Percentiles rank a stretch among this genome's conserved stretches.
phyloP scores from a whole-genome alignment of 1,140 invertebrate genomes.

The Drosophila trapezifrons region DNA sequence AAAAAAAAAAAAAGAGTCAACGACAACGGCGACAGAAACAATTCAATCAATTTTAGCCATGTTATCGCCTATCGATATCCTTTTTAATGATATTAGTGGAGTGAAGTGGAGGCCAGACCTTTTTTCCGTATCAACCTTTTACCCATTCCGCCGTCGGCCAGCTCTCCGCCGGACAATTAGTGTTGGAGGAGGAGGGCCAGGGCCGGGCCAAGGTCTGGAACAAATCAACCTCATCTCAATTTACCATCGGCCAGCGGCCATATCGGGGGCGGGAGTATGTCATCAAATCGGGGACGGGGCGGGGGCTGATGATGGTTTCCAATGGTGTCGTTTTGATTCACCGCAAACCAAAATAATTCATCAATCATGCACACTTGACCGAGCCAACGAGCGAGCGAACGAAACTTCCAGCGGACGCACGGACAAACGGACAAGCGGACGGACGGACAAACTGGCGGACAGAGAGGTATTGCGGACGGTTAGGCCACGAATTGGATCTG shows the following conservation, averaged over 20 bases:
- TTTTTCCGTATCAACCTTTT: constrained; percentile 53
- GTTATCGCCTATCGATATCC: constrained; percentile 80
- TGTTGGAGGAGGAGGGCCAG: constrained; percentile 2
- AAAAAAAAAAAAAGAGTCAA: constrained; percentile 40
- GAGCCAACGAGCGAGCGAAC: constrained; percentile 28
- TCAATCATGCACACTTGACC: constrained; percentile 82
- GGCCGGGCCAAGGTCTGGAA: constrained; percentile 40
- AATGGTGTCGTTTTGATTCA: constrained; percentile 81
- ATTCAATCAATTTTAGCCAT: constrained; percentile 79
- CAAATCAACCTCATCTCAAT: constrained; percentile 63
- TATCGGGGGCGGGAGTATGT: constrained; percentile 60
- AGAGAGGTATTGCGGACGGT: neutral
- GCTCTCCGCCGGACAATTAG: constrained; percentile 37
- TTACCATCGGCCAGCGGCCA: constrained; percentile 38
- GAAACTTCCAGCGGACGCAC: neutral
- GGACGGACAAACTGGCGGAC: neutral
- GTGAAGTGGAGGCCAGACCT: constrained; percentile 65
- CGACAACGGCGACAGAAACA: constrained; percentile 66
- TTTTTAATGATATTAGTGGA: constrained; percentile 73
- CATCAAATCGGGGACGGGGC: constrained; percentile 56
- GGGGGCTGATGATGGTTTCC: constrained; percentile 26
- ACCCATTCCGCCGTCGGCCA: constrained; percentile 3
- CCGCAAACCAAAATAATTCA: constrained; percentile 82
- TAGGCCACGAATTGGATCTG: neutral
- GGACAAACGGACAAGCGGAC: neutral